Percentiles rank a stretch among this genome's conserved stretches.
Evolutionary conservation across 2,888 invertebrate genomes (phyloP).

Genomic region (Drosophila subquinaria): DNA sequence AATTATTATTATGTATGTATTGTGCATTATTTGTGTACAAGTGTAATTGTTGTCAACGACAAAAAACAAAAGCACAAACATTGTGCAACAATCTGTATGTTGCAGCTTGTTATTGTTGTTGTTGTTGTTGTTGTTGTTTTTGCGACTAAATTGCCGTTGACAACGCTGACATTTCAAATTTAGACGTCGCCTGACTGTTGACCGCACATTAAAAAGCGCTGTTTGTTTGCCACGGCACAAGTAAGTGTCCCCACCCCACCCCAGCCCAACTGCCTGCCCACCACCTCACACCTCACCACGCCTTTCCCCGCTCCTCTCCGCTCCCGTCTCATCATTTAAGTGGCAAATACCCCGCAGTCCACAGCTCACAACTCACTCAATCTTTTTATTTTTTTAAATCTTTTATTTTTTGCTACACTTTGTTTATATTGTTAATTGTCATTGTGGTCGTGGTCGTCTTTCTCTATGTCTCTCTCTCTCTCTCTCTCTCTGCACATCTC

Average conservation of each 20-base stretch:
- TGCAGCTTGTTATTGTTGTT: conserved; percentile 36
- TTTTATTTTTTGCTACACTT: conserved; percentile 53
- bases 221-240: conserved; percentile 71
- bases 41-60: conserved; percentile 63
- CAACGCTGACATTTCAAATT: conserved; percentile 78
- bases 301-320: neutral
- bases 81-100: conserved; percentile 42
- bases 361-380: conserved; percentile 34
- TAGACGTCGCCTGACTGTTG: conserved; percentile 78
- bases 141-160: conserved; percentile 67
- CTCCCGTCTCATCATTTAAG: conserved; percentile 12
- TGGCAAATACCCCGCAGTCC: conserved; percentile 14
- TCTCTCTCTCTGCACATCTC: neutral
- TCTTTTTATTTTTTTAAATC: neutral
- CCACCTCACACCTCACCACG: neutral
- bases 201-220: conserved; percentile 75
- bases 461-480: neutral
- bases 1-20: conserved; percentile 76
- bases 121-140: conserved; percentile 28
- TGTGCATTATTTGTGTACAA: conserved; percentile 66
- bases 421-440: conserved; percentile 66
- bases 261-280: neutral
- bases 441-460: conserved; percentile 34
- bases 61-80: conserved; percentile 37
- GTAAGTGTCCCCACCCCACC: conserved; percentile 28